Evolutionary conservation across 2,113 vertebrate genomes (phyloP).

Genomic region (Isurus oxyrinchus): DNA sequence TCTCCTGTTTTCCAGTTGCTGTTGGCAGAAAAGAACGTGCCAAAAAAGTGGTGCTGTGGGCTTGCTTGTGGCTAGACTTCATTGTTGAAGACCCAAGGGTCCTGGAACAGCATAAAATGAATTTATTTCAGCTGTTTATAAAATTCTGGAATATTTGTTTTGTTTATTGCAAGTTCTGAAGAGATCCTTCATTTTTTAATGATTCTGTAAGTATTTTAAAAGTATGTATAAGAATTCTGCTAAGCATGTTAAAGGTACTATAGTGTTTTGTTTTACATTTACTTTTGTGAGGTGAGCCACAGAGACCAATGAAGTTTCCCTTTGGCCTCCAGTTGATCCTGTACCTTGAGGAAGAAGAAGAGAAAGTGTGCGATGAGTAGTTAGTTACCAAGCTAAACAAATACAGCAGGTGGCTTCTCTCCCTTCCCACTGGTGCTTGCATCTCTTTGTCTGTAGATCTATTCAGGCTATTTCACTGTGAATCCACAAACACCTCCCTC

Average conservation of each 20-base stretch:
- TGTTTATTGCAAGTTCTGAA: not conserved
- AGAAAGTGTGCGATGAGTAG: not conserved
- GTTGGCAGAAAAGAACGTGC: not conserved
- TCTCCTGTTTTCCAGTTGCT: not conserved
- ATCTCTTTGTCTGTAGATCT: not conserved
- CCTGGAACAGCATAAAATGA: not conserved
- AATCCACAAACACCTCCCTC: not conserved
- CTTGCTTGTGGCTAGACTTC: not conserved
- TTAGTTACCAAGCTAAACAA: not conserved
- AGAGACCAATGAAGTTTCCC: not conserved
- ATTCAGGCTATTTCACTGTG: not conserved
- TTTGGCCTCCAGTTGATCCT: not conserved
- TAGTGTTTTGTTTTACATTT: not conserved
- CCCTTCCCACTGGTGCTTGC: not conserved
- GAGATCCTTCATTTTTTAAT: not conserved
- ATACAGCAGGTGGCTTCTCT: not conserved
- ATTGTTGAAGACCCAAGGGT: not conserved
- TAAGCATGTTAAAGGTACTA: not conserved
- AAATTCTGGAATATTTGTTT: not conserved
- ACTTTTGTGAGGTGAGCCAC: not conserved
- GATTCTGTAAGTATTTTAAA: not conserved
- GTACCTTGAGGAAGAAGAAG: not conserved
- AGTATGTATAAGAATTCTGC: too few relatives aligned
- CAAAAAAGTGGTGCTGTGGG: not conserved
- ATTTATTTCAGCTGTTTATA: not conserved